Evolutionary conservation across 92 coral and sea anemone species (phyloP).

Genomic region (Phymanthus crucifer): DNA sequence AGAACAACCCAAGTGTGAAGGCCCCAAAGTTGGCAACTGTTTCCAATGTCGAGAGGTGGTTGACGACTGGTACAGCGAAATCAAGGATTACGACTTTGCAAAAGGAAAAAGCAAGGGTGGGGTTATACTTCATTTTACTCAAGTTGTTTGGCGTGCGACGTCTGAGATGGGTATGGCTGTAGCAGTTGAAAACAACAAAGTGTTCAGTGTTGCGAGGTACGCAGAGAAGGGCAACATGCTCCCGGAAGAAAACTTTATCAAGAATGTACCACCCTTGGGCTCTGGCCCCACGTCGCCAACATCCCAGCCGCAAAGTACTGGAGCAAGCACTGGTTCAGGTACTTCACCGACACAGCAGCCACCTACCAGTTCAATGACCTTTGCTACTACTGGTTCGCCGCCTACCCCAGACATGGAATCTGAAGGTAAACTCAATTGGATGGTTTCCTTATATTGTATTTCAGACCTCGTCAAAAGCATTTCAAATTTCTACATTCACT

Average conservation of each 20-base stretch:
- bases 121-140: constrained; percentile 4
- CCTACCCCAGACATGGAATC: too few species aligned
- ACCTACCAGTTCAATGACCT: too few species aligned
- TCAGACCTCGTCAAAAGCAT: too few species aligned
- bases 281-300: too few species aligned
- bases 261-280: not conserved
- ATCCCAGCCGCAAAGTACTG: too few species aligned
- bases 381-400: too few species aligned
- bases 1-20: constrained; percentile 8
- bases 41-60: constrained; percentile 23
- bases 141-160: not conserved
- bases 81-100: not conserved
- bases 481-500: too few species aligned
- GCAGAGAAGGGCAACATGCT: not conserved
- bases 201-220: constrained; percentile 1
- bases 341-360: too few species aligned
- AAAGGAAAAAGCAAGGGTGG: not conserved
- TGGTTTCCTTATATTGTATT: too few species aligned
- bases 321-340: too few species aligned
- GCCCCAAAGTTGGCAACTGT: constrained; percentile 9
- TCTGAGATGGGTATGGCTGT: not conserved
- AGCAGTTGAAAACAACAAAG: not conserved
- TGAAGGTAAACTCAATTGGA: too few species aligned
- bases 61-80: constrained; percentile 4
- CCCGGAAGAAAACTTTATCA: not conserved